A percentile compares a stretch with the other conserved stretches of the same genome.
phyloP scores from a whole-genome alignment of 2,797 vertebrate species.

The Rallus crepitans region DNA sequence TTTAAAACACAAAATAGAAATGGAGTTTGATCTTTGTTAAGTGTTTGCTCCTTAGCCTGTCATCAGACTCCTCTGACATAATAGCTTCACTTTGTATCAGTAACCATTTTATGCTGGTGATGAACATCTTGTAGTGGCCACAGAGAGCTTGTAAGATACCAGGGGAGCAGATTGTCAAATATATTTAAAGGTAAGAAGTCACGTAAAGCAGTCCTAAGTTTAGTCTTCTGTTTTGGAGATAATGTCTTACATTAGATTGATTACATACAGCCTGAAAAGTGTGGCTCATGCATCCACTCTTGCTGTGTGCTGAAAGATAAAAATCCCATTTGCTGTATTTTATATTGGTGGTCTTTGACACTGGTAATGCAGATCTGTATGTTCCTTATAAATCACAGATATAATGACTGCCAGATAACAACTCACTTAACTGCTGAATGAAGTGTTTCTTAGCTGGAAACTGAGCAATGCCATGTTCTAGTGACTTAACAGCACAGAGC shows the following conservation, averaged over 20 bases:
- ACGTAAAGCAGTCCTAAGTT: slow-evolving; percentile 54
- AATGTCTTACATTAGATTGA: slow-evolving; percentile 79
- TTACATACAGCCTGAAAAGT: slow-evolving; percentile 73
- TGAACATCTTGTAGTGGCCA: slow-evolving; percentile 36
- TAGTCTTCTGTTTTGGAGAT: slow-evolving; percentile 73
- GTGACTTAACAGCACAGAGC: not conserved
- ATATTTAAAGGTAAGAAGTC: slow-evolving; percentile 67
- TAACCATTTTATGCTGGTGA: slow-evolving; percentile 26
- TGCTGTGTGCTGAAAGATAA: slow-evolving; percentile 80
- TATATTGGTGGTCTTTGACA: slow-evolving; percentile 81
- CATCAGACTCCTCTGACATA: slow-evolving; percentile 69
- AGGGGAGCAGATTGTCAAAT: slow-evolving; percentile 62
- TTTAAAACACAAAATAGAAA: slow-evolving; percentile 73
- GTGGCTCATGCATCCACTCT: slow-evolving; percentile 70
- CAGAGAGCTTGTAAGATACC: slow-evolving; percentile 33
- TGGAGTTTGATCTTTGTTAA: slow-evolving; percentile 72
- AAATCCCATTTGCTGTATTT: slow-evolving; percentile 81
- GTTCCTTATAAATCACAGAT: slow-evolving; percentile 81
- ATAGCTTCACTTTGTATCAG: slow-evolving; percentile 6
- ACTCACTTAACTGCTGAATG: slow-evolving; percentile 75
- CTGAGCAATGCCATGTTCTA: slow-evolving; percentile 60
- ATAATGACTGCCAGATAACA: slow-evolving; percentile 80
- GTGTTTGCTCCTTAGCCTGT: slow-evolving; percentile 71
- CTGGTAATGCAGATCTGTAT: slow-evolving; percentile 68
- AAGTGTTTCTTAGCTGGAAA: slow-evolving; percentile 77